Conservation (phyloP, 1,140 invertebrate genomes). For the Schlechtendalia chinensis region DNA sequence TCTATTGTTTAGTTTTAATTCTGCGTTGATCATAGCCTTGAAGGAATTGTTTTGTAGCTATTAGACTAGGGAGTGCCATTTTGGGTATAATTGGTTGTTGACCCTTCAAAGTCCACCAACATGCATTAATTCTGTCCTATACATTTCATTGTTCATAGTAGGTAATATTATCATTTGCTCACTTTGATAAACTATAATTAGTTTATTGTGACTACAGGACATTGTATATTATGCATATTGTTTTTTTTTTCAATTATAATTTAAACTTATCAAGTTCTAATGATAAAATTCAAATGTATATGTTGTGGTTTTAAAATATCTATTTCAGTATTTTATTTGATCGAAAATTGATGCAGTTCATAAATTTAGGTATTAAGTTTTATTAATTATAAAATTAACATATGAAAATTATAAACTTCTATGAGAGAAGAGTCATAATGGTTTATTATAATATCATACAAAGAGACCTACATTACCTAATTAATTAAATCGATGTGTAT, state of each 20-base stretch:
- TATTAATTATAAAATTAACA: neutral
- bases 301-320: neutral
- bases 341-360: neutral
- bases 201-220: neutral
- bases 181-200: neutral
- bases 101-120: conserved; percentile 13
- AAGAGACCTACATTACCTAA: neutral
- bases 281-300: neutral
- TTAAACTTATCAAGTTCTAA: neutral
- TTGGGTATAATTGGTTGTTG: conserved; percentile 14
- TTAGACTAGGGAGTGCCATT: conserved; percentile 20
- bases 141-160: neutral
- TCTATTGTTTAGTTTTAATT: neutral
- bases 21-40: neutral
- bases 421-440: conserved; percentile 6
- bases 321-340: neutral
- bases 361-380: neutral
- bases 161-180: neutral
- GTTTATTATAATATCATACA: neutral
- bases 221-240: neutral
- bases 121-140: neutral
- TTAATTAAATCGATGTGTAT: conserved; percentile 19
- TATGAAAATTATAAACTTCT: neutral
- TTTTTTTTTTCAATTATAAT: neutral
- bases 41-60: neutral